phyloP scores from a whole-genome alignment of 37 sponge, comb jelly and placozoan genomes.

The Spongilla lacustris region DNA sequence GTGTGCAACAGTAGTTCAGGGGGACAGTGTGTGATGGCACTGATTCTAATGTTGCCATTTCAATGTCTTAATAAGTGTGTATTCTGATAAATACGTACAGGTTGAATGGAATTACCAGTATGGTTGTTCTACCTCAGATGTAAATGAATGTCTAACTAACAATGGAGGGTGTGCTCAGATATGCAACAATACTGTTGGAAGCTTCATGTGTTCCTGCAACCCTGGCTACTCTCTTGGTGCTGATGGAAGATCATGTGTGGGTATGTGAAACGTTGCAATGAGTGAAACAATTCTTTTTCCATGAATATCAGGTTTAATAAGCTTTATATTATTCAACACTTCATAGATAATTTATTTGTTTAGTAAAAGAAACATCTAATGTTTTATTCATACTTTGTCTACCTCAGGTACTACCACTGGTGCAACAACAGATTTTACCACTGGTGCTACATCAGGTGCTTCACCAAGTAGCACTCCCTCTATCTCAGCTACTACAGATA shows the following conservation, averaged over 20 bases:
- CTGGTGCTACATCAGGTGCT: too few species aligned
- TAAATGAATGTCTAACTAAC: conserved; percentile 13
- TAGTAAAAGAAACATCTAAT: too few species aligned
- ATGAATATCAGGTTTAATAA: background rate
- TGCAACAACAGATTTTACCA: too few species aligned
- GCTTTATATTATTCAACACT: conserved; percentile 36
- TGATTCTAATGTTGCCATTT: conserved; percentile 33
- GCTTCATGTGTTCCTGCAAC: conserved; percentile 18
- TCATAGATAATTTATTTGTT: too few species aligned
- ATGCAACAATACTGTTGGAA: conserved; percentile 13
- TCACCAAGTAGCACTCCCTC: too few species aligned
- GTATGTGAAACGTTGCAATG: background rate
- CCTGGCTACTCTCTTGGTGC: conserved; percentile 27
- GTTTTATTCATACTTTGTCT: too few species aligned
- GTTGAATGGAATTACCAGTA: background rate
- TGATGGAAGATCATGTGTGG: conserved; percentile 15
- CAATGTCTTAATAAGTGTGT: conserved; percentile 12
- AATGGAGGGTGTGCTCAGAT: conserved; percentile 35
- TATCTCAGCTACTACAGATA: too few species aligned
- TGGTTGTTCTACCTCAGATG: conserved; percentile 7
- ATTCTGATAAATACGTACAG: background rate
- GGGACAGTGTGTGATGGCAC: conserved; percentile 54
- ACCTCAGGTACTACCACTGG: too few species aligned
- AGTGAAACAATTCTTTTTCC: too few species aligned
- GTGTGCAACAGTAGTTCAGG: conserved; percentile 31